phyloP scores from a whole-genome alignment of 2,888 invertebrate genomes.

The Furcula furcula region DNA sequence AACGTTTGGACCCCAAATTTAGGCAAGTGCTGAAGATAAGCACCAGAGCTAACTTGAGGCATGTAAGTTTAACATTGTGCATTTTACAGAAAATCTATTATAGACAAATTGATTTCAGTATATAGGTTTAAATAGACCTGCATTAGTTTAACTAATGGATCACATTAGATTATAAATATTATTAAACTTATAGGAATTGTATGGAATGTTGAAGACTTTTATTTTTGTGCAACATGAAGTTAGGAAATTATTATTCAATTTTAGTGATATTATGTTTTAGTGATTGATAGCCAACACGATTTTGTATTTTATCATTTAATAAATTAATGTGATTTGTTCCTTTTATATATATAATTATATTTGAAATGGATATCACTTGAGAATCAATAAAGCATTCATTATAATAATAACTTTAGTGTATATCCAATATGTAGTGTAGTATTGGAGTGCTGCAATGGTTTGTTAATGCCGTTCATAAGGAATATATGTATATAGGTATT shows the following conservation, averaged over 20 bases:
- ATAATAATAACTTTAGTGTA: constrained; percentile 30
- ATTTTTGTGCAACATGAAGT: constrained; percentile 59
- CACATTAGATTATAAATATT: constrained; percentile 45
- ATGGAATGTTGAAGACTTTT: constrained; percentile 62
- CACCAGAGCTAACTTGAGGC: constrained; percentile 16
- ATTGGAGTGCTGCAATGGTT: constrained; percentile 14
- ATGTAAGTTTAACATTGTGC: constrained; percentile 34
- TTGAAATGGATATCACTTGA: constrained; percentile 55
- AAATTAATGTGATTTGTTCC: constrained; percentile 69
- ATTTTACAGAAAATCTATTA: constrained; percentile 48
- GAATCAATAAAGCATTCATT: constrained; percentile 32
- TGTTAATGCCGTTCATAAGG: constrained; percentile 2
- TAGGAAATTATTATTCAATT: constrained; percentile 57
- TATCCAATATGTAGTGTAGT: constrained; percentile 29
- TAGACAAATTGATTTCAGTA: constrained; percentile 41
- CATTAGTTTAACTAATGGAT: constrained; percentile 68
- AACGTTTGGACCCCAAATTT: constrained; percentile 26
- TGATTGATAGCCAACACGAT: constrained; percentile 56
- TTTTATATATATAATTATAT: constrained; percentile 51
- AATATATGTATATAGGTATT: background rate
- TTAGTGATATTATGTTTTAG: constrained; percentile 71
- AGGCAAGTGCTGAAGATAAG: constrained; percentile 6
- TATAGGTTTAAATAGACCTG: constrained; percentile 45
- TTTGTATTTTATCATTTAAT: constrained; percentile 49
- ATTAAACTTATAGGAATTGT: constrained; percentile 43